Base-by-base conservation (phyloP, 1,140 invertebrate species). In the Lasioglossum albipes region DNA sequence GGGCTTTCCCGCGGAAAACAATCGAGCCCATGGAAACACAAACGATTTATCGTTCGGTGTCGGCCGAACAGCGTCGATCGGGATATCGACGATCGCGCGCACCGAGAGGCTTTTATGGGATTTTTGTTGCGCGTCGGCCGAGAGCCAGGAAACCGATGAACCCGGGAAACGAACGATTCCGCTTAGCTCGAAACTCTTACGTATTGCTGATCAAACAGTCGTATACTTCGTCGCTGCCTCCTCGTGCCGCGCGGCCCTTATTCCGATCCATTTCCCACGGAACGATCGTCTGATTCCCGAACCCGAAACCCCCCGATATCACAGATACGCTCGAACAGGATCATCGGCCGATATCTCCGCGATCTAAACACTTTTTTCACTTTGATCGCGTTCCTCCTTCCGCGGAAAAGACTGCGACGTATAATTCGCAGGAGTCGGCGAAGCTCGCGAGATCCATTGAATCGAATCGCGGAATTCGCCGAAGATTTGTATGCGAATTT, bases 191-290 rank as follows among this genome's bases (percentile, higher is more conserved):
- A 12, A 41, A 57, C 70, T 79, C 77, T 79, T 79, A 74, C 70
- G 70, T 79, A 79, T 67, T 59, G 77, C 77, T 74, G 77, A 74
- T 79, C 77, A 79, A 79, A 79, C 77, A 59, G 62, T 74, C 77
- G 62, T 74, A 79, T 36, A 74, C 70, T 66, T 49, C 49, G 70
- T 57, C 68, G 68, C 22, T 20, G 68, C 68, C 69, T 57, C 22
- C 36, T 18, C 27, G 9, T 49, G 0, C 52, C 52, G 18, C 9
- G 20, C 52, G 49, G 65, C 22, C 49, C 77, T 59, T 79, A 74
- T 74, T 66, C 62, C 77, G 49, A 59, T 57, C 70, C 62, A 74
- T 66, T 79, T 74, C 62, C 62, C 49, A 0, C 1, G 61, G 22
- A 31, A 79, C 70, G 70, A 74, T 57, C 62, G 22, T n/a, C 62